phyloP scores from a whole-genome alignment of 1,140 invertebrate species.

The Adelges cooleyi region DNA sequence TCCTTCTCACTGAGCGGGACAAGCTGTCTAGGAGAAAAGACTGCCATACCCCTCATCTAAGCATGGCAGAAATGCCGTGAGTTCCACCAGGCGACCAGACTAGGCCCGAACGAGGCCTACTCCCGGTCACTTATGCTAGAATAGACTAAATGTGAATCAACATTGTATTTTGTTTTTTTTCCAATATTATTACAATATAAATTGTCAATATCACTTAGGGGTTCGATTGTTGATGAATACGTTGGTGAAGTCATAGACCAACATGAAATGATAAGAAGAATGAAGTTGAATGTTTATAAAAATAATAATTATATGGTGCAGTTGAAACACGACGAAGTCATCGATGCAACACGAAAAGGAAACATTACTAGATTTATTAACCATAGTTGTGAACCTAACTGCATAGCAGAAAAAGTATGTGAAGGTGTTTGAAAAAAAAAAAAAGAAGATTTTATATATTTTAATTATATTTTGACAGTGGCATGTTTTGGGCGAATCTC shows the following conservation, averaged over 20 bases:
- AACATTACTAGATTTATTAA: conserved; percentile 96
- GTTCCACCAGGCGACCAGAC: too few relatives aligned
- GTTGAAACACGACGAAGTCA: conserved; percentile 82
- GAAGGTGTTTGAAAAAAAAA: not conserved
- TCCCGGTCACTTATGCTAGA: too few relatives aligned
- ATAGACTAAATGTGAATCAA: too few relatives aligned
- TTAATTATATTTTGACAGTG: conserved; percentile 48
- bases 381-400: conserved; percentile 96
- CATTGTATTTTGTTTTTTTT: too few relatives aligned
- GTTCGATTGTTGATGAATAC: conserved; percentile 95
- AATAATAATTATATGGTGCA: conserved; percentile 80
- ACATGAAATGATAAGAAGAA: conserved; percentile 76
- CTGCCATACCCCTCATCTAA: too few relatives aligned
- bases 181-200: too few relatives aligned
- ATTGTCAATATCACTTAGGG: conserved; percentile 56
- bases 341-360: conserved; percentile 87
- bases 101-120: too few relatives aligned
- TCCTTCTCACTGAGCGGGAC: too few relatives aligned
- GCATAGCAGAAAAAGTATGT: conserved; percentile 85
- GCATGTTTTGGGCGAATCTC: conserved; percentile 91
- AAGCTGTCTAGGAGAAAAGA: too few relatives aligned
- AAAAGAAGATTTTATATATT: not conserved
- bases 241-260: conserved; percentile 91
- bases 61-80: too few relatives aligned
- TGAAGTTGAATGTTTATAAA: conserved; percentile 76